Evolutionary conservation across 2,888 invertebrate genomes (phyloP), one percentile per base, ranked within the genome.

Genomic region (Julus scandinavius): DNA sequence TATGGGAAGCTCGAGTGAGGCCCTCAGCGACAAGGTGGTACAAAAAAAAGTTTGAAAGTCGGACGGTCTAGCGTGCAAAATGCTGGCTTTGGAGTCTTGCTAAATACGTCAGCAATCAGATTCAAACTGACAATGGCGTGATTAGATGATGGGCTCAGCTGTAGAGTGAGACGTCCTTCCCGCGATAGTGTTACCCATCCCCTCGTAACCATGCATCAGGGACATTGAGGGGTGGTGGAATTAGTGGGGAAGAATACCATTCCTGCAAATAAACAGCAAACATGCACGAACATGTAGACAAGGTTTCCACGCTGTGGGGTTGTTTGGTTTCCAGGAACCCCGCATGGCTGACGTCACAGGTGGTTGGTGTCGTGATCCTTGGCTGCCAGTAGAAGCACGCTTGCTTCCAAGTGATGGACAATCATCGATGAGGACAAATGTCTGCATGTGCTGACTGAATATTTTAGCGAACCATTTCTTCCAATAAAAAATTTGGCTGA

Each of bases 81-180:
- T 29, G 72, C 72, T 29, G 6, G 29, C 72, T 29, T 15, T 29
- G 7, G 29, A 29, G n/a, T 29, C 63, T 63, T 20, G 6, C 5
- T n/a, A 9, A 72, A 29, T 29, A 72, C 72, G 72, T 72, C 72
- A 72, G 7, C 72, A 29, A 72, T 72, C 72, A 72, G 29, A 29
- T 29, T 72, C 29, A 9, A 29, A 29, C 11, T 72, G 72, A 72
- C 72, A 72, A 72, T 72, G 72, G 72, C 72, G 72, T 72, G 29
- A 72, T 72, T 72, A n/a, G 72, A 9, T 72, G 72, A 72, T 72
- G 29, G 72, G 72, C 72, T 7, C 72, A 72, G 72, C 72, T 72
- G 72, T 7, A 45, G 45, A 72, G 72, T n/a, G 29, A 29, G 72
- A 29, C 29, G n/a, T 63, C 20, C 63, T 20, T 20, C 63, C 63